Evolutionary conservation across 2,797 vertebrate species (phyloP).

Genomic region (Euphonia xanthogaster): DNA sequence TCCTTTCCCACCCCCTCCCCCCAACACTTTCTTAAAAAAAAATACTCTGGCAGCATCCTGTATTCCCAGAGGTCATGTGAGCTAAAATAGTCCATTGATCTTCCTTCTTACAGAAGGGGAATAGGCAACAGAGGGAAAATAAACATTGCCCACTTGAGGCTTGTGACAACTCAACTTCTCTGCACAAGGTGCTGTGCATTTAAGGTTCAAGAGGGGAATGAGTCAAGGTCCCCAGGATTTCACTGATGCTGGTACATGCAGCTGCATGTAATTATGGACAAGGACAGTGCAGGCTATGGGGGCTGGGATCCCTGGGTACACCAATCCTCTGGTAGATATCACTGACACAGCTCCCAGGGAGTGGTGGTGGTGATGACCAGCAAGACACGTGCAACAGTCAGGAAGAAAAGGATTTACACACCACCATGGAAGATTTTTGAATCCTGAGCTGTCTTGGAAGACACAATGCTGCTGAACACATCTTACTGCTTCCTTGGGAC

Average conservation of each 20-base stretch:
- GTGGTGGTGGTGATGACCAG: background rate
- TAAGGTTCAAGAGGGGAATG: background rate
- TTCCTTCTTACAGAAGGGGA: background rate
- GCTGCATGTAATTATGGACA: background rate
- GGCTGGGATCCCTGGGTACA: background rate
- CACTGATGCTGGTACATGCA: background rate
- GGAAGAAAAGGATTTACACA: background rate
- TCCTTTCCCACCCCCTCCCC: background rate
- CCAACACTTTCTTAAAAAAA: background rate
- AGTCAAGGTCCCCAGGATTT: background rate
- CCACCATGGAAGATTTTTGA: background rate
- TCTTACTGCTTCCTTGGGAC: accelerated
- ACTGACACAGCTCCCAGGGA: background rate
- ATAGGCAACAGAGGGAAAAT: background rate
- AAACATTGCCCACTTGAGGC: background rate
- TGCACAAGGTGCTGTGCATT: background rate
- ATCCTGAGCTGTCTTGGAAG: background rate
- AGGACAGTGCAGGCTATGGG: background rate
- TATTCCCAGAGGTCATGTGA: slow-evolving; percentile 34
- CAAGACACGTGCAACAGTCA: accelerated
- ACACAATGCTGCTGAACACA: background rate
- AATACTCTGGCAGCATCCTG: background rate
- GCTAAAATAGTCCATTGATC: slow-evolving; percentile 65
- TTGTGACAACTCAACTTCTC: background rate
- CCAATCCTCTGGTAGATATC: accelerated